Base-by-base conservation (phyloP, 2,113 vertebrate genomes). In the Myanophis thanlyinensis region DNA sequence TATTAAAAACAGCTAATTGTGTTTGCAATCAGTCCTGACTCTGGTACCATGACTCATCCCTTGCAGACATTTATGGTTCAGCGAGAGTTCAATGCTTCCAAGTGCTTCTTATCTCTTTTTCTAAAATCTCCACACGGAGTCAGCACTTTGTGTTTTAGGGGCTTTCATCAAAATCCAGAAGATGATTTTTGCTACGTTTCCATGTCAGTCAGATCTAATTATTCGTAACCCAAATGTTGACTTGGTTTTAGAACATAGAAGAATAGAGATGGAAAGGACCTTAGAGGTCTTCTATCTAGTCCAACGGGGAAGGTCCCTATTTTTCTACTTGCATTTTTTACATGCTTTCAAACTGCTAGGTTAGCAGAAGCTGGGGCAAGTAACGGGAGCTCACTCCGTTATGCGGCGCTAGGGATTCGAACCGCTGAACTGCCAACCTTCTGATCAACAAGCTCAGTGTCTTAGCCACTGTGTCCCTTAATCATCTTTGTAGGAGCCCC, bases 1-100 rank as follows among this genome's bases (percentile, higher is more conserved):
- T 47, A 86, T 86, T 48, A 93, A 53, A 53, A 59, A 93, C 93
- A 56, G 52, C 90, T 97, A 97, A 96, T 96, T 95, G 89, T 10
- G 4, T 93, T 94, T 93, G 89, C 94, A 95, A 96, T 95, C 80
- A 62, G 89, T 94, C 90, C 67, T 95, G 94, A 93, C 88, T 93
- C 84, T 1, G 90, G 35, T 10, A 44, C 53, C 80, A 56, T 96
- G 94, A 96, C 94, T 95, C 96, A 95, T 93, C 90, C 95, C 93
- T 95, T 94, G 93, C 94, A 96, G 95, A 90, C 90, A 94, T 96
- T 89, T 95, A 67, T 94, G 44, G 94, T 95, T 96, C 94, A 97
- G 0, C 47, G 62, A 88, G 93, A 95, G 92, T 95, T 96, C 95
- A 95, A 96, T 97, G 91, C 56, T 84, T 84, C 35, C 85, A 56